Conservation (phyloP, 2,797 vertebrate genomes). For the Triplophysa bombifrons region DNA sequence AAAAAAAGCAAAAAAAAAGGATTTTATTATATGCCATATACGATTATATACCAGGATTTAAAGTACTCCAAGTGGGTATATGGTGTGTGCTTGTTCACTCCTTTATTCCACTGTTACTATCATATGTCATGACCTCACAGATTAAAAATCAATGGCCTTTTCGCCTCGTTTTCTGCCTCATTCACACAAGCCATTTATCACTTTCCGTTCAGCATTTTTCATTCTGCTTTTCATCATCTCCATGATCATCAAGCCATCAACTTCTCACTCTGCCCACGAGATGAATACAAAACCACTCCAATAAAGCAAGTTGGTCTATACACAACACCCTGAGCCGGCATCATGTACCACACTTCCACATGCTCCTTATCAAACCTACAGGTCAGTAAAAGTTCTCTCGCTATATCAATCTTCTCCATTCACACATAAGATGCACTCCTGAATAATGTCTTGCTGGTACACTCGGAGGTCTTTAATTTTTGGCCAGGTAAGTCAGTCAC, state of each 20-base stretch:
- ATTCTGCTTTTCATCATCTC: conserved; percentile 8
- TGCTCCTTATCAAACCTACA: conserved; percentile 5
- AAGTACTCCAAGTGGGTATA: neutral
- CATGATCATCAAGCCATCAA: neutral
- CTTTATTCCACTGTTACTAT: neutral
- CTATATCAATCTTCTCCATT: neutral
- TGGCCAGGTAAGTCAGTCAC: conserved; percentile 1
- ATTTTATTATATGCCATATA: neutral
- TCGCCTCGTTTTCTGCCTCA: neutral
- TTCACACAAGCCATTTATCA: neutral
- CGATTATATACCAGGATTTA: no score
- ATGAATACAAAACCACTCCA: conserved; percentile 18
- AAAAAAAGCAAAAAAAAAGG: no score
- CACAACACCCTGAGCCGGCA: neutral
- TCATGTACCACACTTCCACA: conserved; percentile 16
- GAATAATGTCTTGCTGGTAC: conserved; percentile 3
- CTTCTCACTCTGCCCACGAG: neutral
- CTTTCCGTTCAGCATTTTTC: neutral
- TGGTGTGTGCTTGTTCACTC: neutral
- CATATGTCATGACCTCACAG: neutral
- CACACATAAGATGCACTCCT: neutral
- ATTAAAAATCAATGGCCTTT: neutral
- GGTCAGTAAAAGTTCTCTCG: neutral
- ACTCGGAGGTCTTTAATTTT: conserved; percentile 15
- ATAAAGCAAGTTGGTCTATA: neutral